Base-by-base conservation (phyloP, 2,888 invertebrate genomes). In the Drosophila kambysellisi region DNA sequence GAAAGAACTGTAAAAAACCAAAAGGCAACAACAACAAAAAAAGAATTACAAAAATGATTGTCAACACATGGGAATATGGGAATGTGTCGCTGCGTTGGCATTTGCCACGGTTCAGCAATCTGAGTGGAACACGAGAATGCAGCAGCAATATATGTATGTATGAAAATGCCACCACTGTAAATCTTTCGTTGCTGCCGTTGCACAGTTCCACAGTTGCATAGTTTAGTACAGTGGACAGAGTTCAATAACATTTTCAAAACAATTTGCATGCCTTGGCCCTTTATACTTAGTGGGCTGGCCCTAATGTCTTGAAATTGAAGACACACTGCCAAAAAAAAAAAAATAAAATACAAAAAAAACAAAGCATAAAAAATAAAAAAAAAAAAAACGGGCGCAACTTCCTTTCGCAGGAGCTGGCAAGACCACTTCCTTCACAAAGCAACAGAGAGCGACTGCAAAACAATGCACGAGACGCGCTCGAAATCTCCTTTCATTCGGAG, bases 231-330 rank as follows among this genome's bases (percentile, higher is more conserved):
- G n/a, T 43, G 50, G 37, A 41, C 57, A 20, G 32, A 82, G 85
- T 83, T 89, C 88, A 86, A 87, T 82, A 86, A 78, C 88, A 82
- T 78, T 83, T 74, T 52, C 37, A 33, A 54, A 64, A 59, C 52
- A 48, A 75, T 85, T 89, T 83, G 82, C 89, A 76, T 72, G 54
- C 53, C 32, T 51, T 30, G 32, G 17, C 54, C 20, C 9, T 33
- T 20, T 15, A 32, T 17, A 52, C 30, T 41, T 41, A 20, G 53
- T 32, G 37, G 51, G 39, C 67, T 58, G 39, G 29, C 37, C 33
- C 58, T 65, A 66, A 46, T 57, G 41, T 41, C 37, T 41, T 81
- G 63, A 73, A 87, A 61, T 66, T 68, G 51, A 65, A 74, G 73
- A 62, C 65, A 65, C 46, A 11, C 12, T 43, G 50, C 33, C 51